Evolutionary conservation across 2,113 vertebrate species (phyloP), one percentile per base, ranked within the genome.

Genomic region (Odontesthes bonariensis): DNA sequence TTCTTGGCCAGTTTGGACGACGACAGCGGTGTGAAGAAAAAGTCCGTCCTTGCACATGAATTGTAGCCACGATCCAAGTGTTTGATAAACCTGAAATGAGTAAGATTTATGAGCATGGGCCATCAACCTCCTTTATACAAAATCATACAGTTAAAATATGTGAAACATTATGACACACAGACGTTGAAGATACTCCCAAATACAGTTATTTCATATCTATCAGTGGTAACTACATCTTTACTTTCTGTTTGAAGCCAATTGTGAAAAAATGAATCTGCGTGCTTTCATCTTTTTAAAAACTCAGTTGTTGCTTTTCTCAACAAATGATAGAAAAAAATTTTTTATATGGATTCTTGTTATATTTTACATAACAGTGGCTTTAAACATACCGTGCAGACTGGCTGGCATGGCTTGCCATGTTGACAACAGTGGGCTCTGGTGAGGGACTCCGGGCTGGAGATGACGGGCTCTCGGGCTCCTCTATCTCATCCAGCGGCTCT

Each of bases 1-100:
- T 99, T 99, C 94, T 97, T 99, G 81, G 98, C 97, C 86, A 99
- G 92, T 76, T 99, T 99, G 10, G 98, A 99, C 16, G 96, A 95
- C 1, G 96, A 94, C 62, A 99, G 94, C 0, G 98, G 98, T 65
- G 97, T 98, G 83, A 99, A 99, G 92, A 96, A 98, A 32, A 99
- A 85, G 77, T 99, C 98, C 33, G 98, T 95, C 70, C 98, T 94
- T 0, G 96, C 94, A 62, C 98, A 99, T 0, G 98, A 98, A 87
- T 99, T 99, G 92, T 96, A 97, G 46, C 98, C 97, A 57, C 98
- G 96, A 92, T 97, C 97, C 85, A 98, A 91, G 84, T 97, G 96
- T 81, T 98, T 99, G 81, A 97, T 98, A 82, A 99, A 99, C 92
- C 98, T 99, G 85, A 73, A 56, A 69, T 19, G 63, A 2, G 27